These are phyloP conservation scores for Albula goreensis DNA, from an alignment of 2,113 vertebrate genomes.

Conservation along the genomic window DNA sequence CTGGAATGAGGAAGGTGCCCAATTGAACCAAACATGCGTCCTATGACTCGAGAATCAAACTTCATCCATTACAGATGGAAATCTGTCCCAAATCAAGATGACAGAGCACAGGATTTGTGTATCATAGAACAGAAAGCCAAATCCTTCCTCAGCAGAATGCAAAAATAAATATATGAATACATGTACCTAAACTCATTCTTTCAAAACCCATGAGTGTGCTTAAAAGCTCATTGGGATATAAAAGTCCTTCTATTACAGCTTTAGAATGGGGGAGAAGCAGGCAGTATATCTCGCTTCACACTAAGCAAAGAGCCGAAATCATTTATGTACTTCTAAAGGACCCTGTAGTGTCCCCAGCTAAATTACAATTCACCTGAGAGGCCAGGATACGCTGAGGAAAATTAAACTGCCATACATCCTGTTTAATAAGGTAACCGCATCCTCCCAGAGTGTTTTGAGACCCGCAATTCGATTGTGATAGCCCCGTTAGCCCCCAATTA, in stretches of 20 bases:
- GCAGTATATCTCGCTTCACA: not conserved
- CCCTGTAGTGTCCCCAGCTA: slow-evolving; percentile 20
- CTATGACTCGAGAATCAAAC: no score
- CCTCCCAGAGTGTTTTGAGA: slow-evolving; percentile 37
- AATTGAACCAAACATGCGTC: no score
- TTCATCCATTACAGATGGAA: no score
- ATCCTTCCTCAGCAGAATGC: not conserved
- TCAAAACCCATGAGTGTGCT: no score
- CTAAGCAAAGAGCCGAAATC: slow-evolving; percentile 7
- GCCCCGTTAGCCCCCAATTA: slow-evolving; percentile 49
- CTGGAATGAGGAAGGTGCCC: not conserved
- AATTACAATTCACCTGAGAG: slow-evolving; percentile 31
- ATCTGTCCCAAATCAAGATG: slow-evolving; percentile 11
- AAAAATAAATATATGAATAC: slow-evolving; percentile 14
- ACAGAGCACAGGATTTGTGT: slow-evolving; percentile 12
- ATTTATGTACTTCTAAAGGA: slow-evolving; percentile 12
- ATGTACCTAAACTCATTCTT: no score
- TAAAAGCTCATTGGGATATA: not conserved
- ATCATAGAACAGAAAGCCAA: slow-evolving; percentile 2
- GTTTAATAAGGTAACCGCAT: slow-evolving; percentile 41
- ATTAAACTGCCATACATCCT: slow-evolving; percentile 16
- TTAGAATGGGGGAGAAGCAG: not conserved
- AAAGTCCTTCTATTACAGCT: not conserved
- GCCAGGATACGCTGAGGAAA: slow-evolving; percentile 35
- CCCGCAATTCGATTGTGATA: slow-evolving; percentile 56